phyloP scores from a whole-genome alignment of 2,888 invertebrate genomes.

The Erebia palarica region DNA sequence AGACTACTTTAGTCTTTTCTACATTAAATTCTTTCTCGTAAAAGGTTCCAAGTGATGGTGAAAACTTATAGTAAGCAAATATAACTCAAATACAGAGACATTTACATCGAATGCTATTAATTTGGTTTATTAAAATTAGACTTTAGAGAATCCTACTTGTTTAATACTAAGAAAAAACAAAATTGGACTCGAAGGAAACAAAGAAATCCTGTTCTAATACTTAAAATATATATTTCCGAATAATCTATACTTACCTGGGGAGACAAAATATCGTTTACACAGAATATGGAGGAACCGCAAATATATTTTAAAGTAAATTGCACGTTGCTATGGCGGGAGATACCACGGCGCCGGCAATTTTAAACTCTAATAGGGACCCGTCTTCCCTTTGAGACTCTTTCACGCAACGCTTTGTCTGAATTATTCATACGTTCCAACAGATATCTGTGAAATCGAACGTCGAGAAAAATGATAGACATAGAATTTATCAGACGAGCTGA shows the following conservation, averaged over 20 bases:
- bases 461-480: constrained; percentile 52
- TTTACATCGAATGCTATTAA: no score
- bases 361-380: constrained; percentile 66
- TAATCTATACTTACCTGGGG: constrained; percentile 4
- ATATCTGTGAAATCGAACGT: constrained; percentile 68
- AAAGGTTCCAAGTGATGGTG: no score
- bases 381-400: constrained; percentile 75
- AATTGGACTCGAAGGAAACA: background rate
- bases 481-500: constrained; percentile 39
- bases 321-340: constrained; percentile 37
- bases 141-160: no score
- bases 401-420: constrained; percentile 68
- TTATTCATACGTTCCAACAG: constrained; percentile 70
- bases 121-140: no score
- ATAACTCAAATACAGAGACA: no score
- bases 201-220: background rate
- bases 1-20: no score
- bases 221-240: background rate
- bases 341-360: constrained; percentile 58
- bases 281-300: constrained; percentile 23
- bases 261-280: constrained; percentile 29
- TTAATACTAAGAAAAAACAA: background rate
- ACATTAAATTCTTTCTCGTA: no score
- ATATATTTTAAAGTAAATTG: constrained; percentile 49
- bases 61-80: no score